Conservation (phyloP, 2,888 invertebrate species). For the Drosophila pseudotakahashii region DNA sequence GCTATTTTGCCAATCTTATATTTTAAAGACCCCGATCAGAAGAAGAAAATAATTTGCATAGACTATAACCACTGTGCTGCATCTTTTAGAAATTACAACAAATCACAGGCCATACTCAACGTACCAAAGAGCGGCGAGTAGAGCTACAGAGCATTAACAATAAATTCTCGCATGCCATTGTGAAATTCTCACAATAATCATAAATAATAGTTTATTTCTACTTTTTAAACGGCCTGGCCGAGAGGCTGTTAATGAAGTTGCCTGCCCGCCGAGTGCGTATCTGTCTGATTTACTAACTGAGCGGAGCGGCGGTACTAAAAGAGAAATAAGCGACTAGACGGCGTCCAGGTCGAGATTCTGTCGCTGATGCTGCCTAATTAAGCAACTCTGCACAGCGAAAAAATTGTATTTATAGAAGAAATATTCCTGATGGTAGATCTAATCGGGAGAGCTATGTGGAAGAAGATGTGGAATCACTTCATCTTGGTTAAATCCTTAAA, state of each 20-base stretch:
- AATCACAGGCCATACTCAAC: conserved; percentile 12
- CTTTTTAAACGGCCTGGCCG: conserved; percentile 68
- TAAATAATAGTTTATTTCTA: conserved; percentile 80
- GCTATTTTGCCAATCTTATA: too few species aligned
- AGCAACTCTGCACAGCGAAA: conserved; percentile 48
- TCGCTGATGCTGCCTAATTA: conserved; percentile 62
- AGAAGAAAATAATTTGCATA: background rate
- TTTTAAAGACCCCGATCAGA: too few species aligned
- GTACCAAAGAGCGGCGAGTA: conserved; percentile 5
- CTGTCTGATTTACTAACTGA: conserved; percentile 48
- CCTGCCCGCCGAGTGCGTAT: conserved; percentile 43
- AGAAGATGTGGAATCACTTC: too few species aligned
- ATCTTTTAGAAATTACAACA: conserved; percentile 29
- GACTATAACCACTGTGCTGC: conserved; percentile 30
- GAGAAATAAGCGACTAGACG: conserved; percentile 50
- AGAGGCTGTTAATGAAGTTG: conserved; percentile 71
- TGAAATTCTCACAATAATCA: conserved; percentile 83
- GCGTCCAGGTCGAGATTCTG: conserved; percentile 25
- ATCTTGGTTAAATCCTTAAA: too few species aligned
- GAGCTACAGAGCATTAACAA: conserved; percentile 65
- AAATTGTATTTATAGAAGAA: background rate
- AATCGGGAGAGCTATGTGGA: background rate
- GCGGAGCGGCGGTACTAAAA: conserved; percentile 58
- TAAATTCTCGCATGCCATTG: conserved; percentile 82
- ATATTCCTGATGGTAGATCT: background rate